A percentile compares a stretch with the other conserved stretches of the same genome.
Conservation (phyloP, 92 coral and sea anemone genomes). For the Pocillopora meandrina region DNA sequence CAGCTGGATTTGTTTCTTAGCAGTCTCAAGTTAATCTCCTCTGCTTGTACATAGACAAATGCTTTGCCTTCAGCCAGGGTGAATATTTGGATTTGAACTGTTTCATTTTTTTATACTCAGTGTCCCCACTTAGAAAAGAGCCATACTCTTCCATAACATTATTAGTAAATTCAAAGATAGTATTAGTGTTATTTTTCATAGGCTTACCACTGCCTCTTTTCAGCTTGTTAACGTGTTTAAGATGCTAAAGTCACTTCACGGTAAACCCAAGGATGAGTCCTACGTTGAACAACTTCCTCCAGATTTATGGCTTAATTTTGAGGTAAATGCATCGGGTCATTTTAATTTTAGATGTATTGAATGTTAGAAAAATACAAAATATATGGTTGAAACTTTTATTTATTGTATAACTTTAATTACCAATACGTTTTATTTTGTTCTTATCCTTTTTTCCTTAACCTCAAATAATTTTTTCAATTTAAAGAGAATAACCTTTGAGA, state of each 20-base stretch:
- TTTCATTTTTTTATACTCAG: too few species aligned
- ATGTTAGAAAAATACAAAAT: not conserved
- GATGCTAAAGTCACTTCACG: conserved; percentile 84
- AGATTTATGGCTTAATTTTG: conserved; percentile 85
- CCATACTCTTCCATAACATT: too few species aligned
- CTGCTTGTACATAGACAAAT: too few species aligned
- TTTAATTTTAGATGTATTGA: not conserved
- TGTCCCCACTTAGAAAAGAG: too few species aligned
- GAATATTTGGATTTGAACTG: too few species aligned
- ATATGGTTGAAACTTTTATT: not conserved
- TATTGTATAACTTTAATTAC: not conserved
- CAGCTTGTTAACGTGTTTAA: conserved; percentile 83
- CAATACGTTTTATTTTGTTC: too few species aligned
- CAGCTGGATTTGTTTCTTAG: too few species aligned
- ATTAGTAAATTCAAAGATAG: too few species aligned
- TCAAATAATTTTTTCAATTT: not conserved
- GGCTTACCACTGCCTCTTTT: not conserved
- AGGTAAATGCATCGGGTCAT: conserved; percentile 44
- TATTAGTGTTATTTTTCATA: too few species aligned
- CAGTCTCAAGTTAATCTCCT: too few species aligned
- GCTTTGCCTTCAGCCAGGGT: too few species aligned
- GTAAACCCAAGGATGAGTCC: conserved; percentile 73
- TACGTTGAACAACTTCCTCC: conserved; percentile 83
- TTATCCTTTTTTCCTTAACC: not conserved
- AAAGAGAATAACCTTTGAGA: conserved; percentile 76